Evolutionary conservation across 2,888 invertebrate species (phyloP), one percentile per base, ranked within the genome.

Genomic region (Beris chalybata): DNA sequence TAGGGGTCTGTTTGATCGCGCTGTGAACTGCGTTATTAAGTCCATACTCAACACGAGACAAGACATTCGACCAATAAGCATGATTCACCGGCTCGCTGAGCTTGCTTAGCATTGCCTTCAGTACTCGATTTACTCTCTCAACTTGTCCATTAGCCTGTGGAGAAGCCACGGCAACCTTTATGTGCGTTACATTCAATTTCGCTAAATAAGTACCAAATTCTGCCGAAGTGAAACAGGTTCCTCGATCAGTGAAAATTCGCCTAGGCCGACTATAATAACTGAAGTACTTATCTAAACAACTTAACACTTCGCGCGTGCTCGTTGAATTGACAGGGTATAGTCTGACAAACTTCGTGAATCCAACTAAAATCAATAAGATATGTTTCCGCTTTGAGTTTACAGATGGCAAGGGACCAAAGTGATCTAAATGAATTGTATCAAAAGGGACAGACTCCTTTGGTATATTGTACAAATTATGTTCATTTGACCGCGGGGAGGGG

Each of bases 61-160:
- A 64, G 11, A 63, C 58, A 12, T n/a, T 53, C 6, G 44, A 32
- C 69, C 69, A 69, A 50, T 67, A 5, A 11, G 48, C 12, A 52
- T 67, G 47, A 12, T 63, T 30, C 6, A 48, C 4, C 9, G 53
- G n/a, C 9, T 69, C 67, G 11, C 38, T 57, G 32, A 67, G 45
- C 32, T 66, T 69, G 29, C 50, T 12, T n/a, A 69, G 11, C 67
- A 67, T 67, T 0, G 31, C 31, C 0, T 38, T 69, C 9, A 69
- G 50, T 4, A 67, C 65, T 22, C 65, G 9, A 44, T 67, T 66
- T 30, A 65, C 54, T n/a, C 69, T 30, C 48, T 67, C 53, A 7
- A 67, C 64, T 45, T 77, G 76, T 0, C 76, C 74, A 63, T 76
- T 77, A 0, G 74, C 72, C 38, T 74, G 68, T 3, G 75, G 75